Evolutionary conservation across 1,140 invertebrate species (phyloP).

Genomic region (Lucilia sericata): DNA sequence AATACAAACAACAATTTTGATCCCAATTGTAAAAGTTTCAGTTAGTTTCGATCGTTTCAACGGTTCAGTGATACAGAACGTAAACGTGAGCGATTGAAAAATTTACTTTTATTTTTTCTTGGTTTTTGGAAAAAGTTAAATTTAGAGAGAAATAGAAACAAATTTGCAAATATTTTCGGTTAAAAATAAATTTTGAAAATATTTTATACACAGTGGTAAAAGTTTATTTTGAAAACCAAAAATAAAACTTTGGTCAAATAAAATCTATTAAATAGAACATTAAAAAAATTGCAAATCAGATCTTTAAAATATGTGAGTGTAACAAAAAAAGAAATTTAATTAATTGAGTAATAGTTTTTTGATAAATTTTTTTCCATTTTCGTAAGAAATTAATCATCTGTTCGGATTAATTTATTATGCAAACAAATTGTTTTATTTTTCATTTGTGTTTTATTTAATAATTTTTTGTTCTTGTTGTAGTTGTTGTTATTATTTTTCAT

Average conservation of each 20-base stretch:
- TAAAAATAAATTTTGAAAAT: no score
- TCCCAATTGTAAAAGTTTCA: conserved; percentile 30
- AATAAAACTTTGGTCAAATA: no score
- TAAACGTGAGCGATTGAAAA: neutral
- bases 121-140: neutral
- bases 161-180: no score
- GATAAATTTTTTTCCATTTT: neutral
- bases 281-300: neutral
- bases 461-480: neutral
- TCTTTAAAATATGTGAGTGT: neutral
- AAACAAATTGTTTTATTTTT: conserved; percentile 40
- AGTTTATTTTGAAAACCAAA: no score
- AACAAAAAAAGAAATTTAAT: neutral
- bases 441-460: neutral
- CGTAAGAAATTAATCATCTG: neutral
- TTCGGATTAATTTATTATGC: conserved; percentile 33
- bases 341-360: conserved; percentile 15
- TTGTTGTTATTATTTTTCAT: neutral
- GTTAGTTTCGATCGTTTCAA: conserved; percentile 35
- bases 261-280: no score
- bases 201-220: no score
- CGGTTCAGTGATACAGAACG: conserved; percentile 31
- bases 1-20: conserved; percentile 16
- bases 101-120: neutral
- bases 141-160: neutral